A percentile compares a stretch with the other conserved stretches of the same genome.
These are phyloP conservation scores for Coelogynopora nodosa DNA, from an alignment of 2,888 invertebrate genomes.

Conservation along the genomic window DNA sequence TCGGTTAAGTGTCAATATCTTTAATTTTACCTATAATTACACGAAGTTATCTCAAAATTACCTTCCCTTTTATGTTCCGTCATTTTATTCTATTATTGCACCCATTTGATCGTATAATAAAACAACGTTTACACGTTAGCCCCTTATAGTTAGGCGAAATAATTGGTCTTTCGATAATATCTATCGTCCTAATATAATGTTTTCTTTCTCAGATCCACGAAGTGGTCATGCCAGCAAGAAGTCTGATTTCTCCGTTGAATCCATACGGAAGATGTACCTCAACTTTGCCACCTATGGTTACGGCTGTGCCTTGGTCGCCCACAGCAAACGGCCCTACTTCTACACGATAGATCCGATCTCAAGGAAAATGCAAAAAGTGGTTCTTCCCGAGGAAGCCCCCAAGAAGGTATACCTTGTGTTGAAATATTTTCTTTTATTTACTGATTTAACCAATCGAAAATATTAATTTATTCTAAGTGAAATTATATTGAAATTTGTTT, in stretches of 20 bases:
- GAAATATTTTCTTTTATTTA: neutral
- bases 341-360: slow-evolving; percentile 53
- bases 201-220: slow-evolving; percentile 8
- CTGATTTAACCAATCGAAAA: neutral
- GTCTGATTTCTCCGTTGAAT: slow-evolving; percentile 54
- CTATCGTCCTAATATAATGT: too few species aligned
- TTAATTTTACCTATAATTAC: too few species aligned
- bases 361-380: slow-evolving; percentile 53
- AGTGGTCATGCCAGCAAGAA: slow-evolving; percentile 53
- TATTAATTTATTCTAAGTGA: too few species aligned
- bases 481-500: neutral
- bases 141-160: too few species aligned
- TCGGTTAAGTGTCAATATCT: too few species aligned
- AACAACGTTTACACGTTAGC: too few species aligned
- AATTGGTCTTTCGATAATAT: too few species aligned
- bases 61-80: too few species aligned
- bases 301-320: neutral
- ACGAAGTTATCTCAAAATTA: too few species aligned
- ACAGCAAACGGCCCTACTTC: slow-evolving; percentile 44
- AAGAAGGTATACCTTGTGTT: slow-evolving; percentile 52
- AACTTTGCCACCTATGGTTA: slow-evolving; percentile 52
- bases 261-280: slow-evolving; percentile 53
- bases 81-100: too few species aligned
- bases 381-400: slow-evolving; percentile 54
- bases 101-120: too few species aligned